Evolutionary conservation across 2,888 invertebrate genomes (phyloP).

Genomic region (Macrosiphum euphorbiae): DNA sequence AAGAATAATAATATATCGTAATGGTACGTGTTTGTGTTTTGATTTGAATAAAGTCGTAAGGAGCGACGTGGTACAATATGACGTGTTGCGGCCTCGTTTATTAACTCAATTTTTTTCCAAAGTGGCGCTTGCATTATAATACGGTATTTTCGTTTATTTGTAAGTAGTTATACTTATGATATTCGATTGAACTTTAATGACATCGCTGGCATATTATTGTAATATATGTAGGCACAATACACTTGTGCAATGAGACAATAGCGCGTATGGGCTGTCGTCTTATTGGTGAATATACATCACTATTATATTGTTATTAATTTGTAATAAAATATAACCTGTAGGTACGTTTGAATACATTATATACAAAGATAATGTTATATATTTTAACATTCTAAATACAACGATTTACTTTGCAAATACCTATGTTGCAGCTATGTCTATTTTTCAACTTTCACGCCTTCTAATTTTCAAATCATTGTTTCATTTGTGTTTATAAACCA

Average conservation of each 20-base stretch:
- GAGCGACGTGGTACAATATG: neutral
- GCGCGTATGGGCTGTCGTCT: neutral
- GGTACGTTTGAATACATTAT: neutral
- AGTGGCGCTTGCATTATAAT: neutral
- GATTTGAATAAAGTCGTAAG: neutral
- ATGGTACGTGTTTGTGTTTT: neutral
- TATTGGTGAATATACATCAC: neutral
- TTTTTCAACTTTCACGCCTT: slow-evolving; percentile 3
- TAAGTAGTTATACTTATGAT: neutral
- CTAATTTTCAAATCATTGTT: neutral
- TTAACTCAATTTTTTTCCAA: neutral
- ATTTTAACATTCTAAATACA: neutral
- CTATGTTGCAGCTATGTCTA: neutral
- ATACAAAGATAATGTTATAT: neutral
- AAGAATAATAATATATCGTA: neutral
- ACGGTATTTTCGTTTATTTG: neutral
- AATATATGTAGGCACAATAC: neutral
- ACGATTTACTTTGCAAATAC: neutral
- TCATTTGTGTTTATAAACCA: neutral
- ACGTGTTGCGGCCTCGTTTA: neutral
- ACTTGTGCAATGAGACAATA: neutral
- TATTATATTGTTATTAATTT: neutral
- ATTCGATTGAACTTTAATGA: neutral
- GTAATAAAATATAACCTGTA: neutral
- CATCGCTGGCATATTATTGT: neutral